Conservation (phyloP, 2,797 vertebrate species). For the Artibeus jamaicensis region DNA sequence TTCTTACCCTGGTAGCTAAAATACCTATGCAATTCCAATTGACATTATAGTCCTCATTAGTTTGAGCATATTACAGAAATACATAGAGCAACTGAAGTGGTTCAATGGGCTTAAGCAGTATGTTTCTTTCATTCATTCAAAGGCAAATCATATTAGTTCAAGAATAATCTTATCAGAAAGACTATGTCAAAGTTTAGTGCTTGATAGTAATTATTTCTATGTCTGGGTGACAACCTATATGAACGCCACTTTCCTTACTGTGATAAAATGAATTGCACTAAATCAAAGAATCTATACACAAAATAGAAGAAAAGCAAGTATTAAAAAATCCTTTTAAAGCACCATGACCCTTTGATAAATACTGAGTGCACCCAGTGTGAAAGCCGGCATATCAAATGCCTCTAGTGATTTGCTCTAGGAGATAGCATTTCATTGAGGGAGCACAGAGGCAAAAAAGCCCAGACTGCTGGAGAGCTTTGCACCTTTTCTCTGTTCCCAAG, state of each 20-base stretch:
- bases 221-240: not conserved
- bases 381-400: not conserved
- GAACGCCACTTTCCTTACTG: not conserved
- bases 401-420: not conserved
- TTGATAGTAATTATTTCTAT: constrained; percentile 13
- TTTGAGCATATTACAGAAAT: not conserved
- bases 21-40: not conserved
- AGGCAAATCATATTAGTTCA: constrained; percentile 13
- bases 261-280: constrained; percentile 29
- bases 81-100: not conserved
- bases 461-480: not conserved
- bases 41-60: not conserved
- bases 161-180: constrained; percentile 44
- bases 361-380: not conserved
- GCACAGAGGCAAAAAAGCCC: not conserved
- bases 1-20: not conserved
- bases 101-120: not conserved
- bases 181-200: not conserved
- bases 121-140: not conserved
- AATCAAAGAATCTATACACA: not conserved
- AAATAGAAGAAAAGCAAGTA: not conserved
- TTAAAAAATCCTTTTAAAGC: not conserved
- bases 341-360: constrained; percentile 11
- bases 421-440: not conserved
- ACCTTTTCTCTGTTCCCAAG: not conserved